A percentile compares a stretch with the other conserved stretches of the same genome.
Evolutionary conservation across 2,797 vertebrate genomes (phyloP).

Genomic region (Schizothorax lantsangensis): DNA sequence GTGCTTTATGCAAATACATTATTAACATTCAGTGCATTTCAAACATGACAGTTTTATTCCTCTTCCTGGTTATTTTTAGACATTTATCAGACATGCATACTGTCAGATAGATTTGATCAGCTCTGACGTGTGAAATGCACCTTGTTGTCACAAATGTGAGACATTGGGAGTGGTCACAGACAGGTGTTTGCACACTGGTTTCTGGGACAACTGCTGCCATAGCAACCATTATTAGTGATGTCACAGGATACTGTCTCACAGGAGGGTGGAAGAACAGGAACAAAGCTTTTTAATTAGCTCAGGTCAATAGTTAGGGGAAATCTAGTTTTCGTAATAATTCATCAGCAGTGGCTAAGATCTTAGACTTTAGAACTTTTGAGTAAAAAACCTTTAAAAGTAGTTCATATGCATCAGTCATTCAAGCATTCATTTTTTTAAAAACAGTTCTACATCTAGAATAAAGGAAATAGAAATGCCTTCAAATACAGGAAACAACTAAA

Average conservation of each 20-base stretch:
- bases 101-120: neutral
- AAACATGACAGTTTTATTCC: neutral
- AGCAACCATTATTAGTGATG: constrained; percentile 32
- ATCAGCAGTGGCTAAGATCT: neutral
- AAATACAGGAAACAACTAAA: neutral
- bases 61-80: constrained; percentile 28
- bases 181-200: constrained; percentile 41
- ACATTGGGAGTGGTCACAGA: constrained; percentile 30
- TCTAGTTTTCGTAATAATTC: constrained; percentile 10
- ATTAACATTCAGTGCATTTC: neutral
- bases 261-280: constrained; percentile 4
- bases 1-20: constrained; percentile 24
- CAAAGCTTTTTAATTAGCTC: constrained; percentile 23
- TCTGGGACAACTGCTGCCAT: constrained; percentile 51
- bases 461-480: neutral
- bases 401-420: neutral
- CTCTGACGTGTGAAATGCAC: neutral
- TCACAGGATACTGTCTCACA: constrained; percentile 38
- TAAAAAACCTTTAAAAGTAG: neutral
- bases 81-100: neutral
- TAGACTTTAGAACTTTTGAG: neutral
- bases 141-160: constrained; percentile 8
- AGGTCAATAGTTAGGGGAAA: constrained; percentile 11
- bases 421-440: neutral
- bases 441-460: neutral